phyloP scores from a whole-genome alignment of 2,888 invertebrate genomes.

The Eucera pruinosa region DNA sequence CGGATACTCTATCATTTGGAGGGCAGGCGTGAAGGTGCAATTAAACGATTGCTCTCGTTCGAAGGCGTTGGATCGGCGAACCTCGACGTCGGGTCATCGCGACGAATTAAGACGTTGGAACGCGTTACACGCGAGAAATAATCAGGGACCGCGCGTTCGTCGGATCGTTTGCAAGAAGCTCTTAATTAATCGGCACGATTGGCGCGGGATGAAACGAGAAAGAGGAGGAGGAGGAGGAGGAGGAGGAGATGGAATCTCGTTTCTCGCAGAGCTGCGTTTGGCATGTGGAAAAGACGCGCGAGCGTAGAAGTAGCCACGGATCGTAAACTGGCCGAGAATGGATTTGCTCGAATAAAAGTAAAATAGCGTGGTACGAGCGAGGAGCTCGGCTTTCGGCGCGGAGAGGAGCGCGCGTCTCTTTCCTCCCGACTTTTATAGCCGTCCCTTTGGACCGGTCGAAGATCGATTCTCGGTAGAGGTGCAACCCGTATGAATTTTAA shows the following conservation, averaged over 20 bases:
- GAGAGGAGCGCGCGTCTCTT: slow-evolving; percentile 33
- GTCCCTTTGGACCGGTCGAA: slow-evolving; percentile 67
- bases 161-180: background rate
- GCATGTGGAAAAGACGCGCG: background rate
- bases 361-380: slow-evolving; percentile 53
- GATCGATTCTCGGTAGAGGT: slow-evolving; percentile 72
- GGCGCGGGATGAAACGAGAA: background rate
- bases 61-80: background rate
- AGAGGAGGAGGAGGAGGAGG: too few species aligned
- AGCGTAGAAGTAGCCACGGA: slow-evolving; percentile 12
- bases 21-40: background rate
- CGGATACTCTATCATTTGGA: background rate
- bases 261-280: slow-evolving; percentile 24
- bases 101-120: background rate
- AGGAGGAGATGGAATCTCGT: slow-evolving; percentile 5
- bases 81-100: background rate
- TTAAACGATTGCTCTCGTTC: background rate
- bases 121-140: background rate
- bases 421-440: slow-evolving; percentile 67
- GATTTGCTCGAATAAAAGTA: slow-evolving; percentile 68
- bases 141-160: background rate
- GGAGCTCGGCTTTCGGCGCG: slow-evolving; percentile 52
- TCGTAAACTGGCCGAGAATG: slow-evolving; percentile 60
- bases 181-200: background rate
- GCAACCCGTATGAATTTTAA: slow-evolving; percentile 73